Evolutionary conservation across 1,140 invertebrate species (phyloP).

Genomic region (Ericerus pela): DNA sequence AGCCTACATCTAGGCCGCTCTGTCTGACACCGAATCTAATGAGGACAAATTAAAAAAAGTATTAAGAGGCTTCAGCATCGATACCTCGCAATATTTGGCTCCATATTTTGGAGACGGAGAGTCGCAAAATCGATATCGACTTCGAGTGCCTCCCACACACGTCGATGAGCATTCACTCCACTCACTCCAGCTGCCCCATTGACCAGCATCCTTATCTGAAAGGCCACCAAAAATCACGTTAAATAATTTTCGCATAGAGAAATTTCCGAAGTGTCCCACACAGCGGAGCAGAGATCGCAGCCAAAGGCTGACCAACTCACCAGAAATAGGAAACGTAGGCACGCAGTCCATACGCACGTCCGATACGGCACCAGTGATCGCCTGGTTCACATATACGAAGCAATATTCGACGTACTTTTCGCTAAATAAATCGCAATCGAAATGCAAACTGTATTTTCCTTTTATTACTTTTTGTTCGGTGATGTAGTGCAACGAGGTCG

Average conservation of each 20-base stretch:
- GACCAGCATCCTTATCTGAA: slow-evolving; percentile 41
- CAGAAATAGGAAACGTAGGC: slow-evolving; percentile 57
- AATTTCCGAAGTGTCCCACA: background rate
- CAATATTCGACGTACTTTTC: slow-evolving; percentile 70
- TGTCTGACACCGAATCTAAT: too few species aligned
- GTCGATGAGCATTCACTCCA: slow-evolving; percentile 70
- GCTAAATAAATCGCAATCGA: slow-evolving; percentile 65
- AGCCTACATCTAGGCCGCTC: too few species aligned
- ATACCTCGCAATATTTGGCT: slow-evolving; percentile 67
- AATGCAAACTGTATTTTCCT: slow-evolving; percentile 54
- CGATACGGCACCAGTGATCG: slow-evolving; percentile 59
- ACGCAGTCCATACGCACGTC: slow-evolving; percentile 66
- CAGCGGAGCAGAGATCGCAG: background rate
- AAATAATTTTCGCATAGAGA: background rate
- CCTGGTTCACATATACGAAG: slow-evolving; percentile 69
- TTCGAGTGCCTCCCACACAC: slow-evolving; percentile 57
- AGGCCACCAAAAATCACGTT: background rate
- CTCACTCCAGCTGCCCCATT: slow-evolving; percentile 64
- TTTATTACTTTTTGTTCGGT: slow-evolving; percentile 43
- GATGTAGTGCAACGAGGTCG: slow-evolving; percentile 44
- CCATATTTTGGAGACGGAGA: slow-evolving; percentile 65
- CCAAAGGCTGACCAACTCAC: slow-evolving; percentile 36
- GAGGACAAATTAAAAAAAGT: too few species aligned
- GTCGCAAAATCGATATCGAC: slow-evolving; percentile 67
- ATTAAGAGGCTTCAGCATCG: too few species aligned